Percentiles rank a stretch among this genome's conserved stretches.
phyloP scores from a whole-genome alignment of 1,140 invertebrate species.

The Rhopalosiphum padi region DNA sequence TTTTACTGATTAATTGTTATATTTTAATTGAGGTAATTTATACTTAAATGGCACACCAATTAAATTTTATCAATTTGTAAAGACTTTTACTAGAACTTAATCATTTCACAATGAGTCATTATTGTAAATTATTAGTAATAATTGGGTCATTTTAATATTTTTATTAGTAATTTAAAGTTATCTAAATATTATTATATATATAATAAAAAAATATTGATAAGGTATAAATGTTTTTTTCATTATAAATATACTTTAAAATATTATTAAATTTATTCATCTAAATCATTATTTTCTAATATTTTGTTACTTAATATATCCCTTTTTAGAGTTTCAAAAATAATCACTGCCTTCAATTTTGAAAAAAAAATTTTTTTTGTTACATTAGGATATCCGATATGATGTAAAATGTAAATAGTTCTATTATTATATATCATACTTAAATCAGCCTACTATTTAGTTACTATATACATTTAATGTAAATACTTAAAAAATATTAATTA shows the following conservation, averaged over 20 bases:
- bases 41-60: background rate
- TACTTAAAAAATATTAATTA: too few species aligned
- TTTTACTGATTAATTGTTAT: background rate
- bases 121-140: background rate
- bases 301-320: background rate
- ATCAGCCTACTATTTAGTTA: too few species aligned
- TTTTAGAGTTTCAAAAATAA: background rate
- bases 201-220: background rate
- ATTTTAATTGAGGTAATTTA: background rate
- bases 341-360: background rate
- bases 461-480: background rate
- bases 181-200: background rate
- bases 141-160: background rate
- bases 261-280: background rate
- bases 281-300: background rate
- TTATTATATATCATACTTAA: background rate
- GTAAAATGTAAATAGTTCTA: background rate
- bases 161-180: background rate
- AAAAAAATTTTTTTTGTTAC: background rate
- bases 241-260: background rate
- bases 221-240: background rate
- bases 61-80: background rate
- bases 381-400: background rate
- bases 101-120: conserved; percentile 20
- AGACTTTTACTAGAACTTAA: background rate